These are phyloP conservation scores for Megalopta genalis DNA, from an alignment of 1,140 invertebrate species.

Conservation along the genomic window DNA sequence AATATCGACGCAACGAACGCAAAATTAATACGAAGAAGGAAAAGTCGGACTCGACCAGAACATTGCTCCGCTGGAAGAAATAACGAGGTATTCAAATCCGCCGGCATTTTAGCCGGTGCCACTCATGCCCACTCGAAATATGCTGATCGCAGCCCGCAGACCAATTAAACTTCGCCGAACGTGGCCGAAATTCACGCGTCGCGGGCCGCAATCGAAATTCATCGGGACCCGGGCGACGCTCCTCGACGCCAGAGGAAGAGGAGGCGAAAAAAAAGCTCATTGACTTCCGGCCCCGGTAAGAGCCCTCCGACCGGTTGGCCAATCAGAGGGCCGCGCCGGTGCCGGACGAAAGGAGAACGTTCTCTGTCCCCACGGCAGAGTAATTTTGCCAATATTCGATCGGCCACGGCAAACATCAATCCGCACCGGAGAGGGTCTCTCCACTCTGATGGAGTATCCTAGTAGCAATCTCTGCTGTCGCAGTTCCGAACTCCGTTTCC, in stretches of 20 bases:
- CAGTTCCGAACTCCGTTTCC: slow-evolving; percentile 30
- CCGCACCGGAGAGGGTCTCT: slow-evolving; percentile 25
- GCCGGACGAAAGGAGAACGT: neutral
- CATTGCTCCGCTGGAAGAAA: neutral
- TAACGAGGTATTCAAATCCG: neutral
- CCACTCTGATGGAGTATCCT: slow-evolving; percentile 35
- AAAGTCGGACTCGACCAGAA: no score
- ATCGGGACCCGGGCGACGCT: neutral
- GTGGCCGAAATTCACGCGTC: slow-evolving; percentile 5
- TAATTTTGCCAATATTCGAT: slow-evolving; percentile 46
- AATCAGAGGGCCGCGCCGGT: no score
- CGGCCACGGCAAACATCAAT: slow-evolving; percentile 35
- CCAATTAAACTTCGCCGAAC: slow-evolving; percentile 17
- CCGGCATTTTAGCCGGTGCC: neutral
- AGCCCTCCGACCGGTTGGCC: neutral
- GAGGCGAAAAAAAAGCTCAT: neutral
- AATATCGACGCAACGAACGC: no score
- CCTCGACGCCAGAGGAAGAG: no score
- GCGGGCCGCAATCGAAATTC: neutral
- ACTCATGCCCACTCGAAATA: neutral
- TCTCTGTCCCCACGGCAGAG: neutral
- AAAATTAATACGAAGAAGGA: no score
- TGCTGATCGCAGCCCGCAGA: neutral
- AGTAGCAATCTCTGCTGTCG: slow-evolving; percentile 43
- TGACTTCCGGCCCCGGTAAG: slow-evolving; percentile 3